These are phyloP conservation scores for Icerya purchasi DNA, from an alignment of 2,888 invertebrate genomes.

Conservation along the genomic window DNA sequence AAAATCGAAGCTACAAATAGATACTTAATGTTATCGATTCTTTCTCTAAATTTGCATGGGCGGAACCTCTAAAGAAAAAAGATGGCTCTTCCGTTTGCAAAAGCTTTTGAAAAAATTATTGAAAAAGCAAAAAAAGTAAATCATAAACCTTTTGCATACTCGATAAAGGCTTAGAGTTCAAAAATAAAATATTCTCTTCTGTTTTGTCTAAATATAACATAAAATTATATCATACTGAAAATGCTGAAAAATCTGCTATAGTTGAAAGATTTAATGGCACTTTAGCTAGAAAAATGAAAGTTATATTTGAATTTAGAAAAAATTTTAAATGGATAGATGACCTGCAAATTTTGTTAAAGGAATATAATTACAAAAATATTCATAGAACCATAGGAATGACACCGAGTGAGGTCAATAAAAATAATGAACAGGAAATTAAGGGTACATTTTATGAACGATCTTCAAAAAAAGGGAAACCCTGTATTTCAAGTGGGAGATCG, in stretches of 20 bases:
- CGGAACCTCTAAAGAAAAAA: neutral
- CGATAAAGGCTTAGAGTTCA: neutral
- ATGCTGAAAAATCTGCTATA: neutral
- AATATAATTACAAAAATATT: neutral
- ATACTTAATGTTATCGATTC: neutral
- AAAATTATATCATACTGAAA: neutral
- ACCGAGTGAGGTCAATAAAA: neutral
- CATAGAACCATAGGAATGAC: neutral
- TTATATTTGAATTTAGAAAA: neutral
- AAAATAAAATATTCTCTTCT: neutral
- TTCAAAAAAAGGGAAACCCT: neutral
- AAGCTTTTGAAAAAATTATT: neutral
- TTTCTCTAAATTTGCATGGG: neutral
- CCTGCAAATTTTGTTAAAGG: neutral
- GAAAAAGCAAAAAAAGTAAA: neutral
- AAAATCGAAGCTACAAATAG: neutral
- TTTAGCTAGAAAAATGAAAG: neutral
- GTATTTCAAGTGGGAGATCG: neutral
- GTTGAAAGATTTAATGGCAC: neutral
- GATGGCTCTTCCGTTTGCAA: neutral
- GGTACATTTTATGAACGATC: neutral
- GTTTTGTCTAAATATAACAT: too few species aligned
- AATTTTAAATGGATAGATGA: neutral
- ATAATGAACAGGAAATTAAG: neutral
- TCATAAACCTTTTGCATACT: neutral